Percentiles rank a stretch among this genome's conserved stretches.
Conservation (phyloP, 1,140 invertebrate genomes). For the Zaprionus capensis region DNA sequence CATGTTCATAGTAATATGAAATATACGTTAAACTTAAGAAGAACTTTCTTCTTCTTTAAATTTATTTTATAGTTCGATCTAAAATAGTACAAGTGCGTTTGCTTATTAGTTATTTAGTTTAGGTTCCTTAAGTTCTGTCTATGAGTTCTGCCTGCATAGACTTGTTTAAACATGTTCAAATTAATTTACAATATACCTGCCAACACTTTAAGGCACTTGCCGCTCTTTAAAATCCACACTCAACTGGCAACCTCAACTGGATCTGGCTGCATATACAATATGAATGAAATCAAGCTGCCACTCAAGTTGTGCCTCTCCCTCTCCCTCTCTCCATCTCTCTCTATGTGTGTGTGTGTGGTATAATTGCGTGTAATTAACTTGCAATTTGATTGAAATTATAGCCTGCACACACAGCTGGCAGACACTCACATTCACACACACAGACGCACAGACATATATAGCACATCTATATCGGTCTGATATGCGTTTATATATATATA, state of each 20-base stretch:
- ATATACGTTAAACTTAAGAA: not conserved
- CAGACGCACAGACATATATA: slow-evolving; percentile 10
- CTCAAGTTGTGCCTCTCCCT: not conserved
- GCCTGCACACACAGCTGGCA: slow-evolving; percentile 32
- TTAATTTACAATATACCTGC: not conserved
- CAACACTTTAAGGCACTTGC: not conserved
- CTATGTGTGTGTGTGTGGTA: slow-evolving; percentile 44
- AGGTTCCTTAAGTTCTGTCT: too few species aligned
- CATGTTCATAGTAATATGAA: too few species aligned
- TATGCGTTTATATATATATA: slow-evolving; percentile 12
- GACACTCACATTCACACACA: not conserved
- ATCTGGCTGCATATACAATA: slow-evolving; percentile 1
- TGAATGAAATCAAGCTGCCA: slow-evolving; percentile 34
- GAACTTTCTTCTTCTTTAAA: not conserved
- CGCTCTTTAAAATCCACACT: slow-evolving; percentile 1
- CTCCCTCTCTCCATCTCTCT: not conserved
- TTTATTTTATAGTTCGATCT: not conserved
- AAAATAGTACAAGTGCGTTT: too few species aligned
- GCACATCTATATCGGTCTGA: slow-evolving; percentile 1
- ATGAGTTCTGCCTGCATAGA: too few species aligned
- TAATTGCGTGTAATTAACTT: slow-evolving; percentile 80
- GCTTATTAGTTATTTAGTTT: too few species aligned
- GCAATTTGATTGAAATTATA: slow-evolving; percentile 82
- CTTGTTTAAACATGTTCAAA: not conserved
- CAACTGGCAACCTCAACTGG: not conserved